Percentiles rank a stretch among this genome's conserved stretches.
phyloP scores from a whole-genome alignment of 2,797 vertebrate genomes.

The Oreochromis mossambicus region DNA sequence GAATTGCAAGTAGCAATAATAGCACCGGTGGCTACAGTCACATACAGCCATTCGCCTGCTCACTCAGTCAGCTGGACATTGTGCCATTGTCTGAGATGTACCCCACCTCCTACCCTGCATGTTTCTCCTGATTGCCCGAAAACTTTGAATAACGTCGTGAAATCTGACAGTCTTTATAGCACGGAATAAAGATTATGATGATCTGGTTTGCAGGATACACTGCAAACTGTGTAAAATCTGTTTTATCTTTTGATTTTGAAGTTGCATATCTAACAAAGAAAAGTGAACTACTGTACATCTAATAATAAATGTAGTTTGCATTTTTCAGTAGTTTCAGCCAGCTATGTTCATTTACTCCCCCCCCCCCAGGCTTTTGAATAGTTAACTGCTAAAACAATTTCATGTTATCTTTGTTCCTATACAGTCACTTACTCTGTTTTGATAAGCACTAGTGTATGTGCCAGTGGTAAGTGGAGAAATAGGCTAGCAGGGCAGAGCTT shows the following conservation, averaged over 20 bases:
- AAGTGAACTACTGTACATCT: rapidly evolving
- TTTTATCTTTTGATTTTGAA: background rate
- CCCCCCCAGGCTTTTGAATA: background rate
- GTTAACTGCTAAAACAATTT: background rate
- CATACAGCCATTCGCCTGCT: background rate
- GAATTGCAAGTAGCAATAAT: background rate
- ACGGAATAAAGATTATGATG: background rate
- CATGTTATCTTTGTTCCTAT: background rate
- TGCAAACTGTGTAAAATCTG: background rate
- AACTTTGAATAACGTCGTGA: rapidly evolving
- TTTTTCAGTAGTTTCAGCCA: background rate
- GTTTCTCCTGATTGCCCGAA: background rate
- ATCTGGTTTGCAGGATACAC: background rate
- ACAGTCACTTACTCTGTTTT: background rate
- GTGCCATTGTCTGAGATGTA: background rate
- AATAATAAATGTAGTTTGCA: background rate
- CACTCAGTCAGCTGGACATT: background rate
- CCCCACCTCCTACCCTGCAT: background rate
- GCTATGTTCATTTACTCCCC: background rate
- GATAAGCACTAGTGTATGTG: background rate
- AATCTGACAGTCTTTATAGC: background rate
- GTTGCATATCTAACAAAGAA: background rate
- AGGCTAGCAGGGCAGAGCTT: constrained; percentile 54
- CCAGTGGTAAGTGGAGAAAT: constrained; percentile 13
- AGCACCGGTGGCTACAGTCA: background rate